Base-by-base conservation (phyloP, 2,113 vertebrate species). In the Thermophis baileyi region DNA sequence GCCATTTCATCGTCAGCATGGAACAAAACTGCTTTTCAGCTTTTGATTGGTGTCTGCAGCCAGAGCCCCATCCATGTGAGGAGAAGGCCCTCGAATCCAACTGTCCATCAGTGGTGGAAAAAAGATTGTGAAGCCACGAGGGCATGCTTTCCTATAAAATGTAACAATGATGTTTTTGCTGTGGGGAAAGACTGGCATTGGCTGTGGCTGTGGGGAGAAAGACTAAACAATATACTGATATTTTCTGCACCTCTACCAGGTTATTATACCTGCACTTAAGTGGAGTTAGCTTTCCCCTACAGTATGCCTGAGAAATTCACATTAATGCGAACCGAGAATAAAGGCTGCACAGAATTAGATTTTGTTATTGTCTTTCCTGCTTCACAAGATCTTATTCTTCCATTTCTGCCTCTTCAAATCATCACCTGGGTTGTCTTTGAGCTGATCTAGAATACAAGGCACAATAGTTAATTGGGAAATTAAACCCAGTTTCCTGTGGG, bases 171-270 rank as follows among this genome's bases (percentile, higher is more conserved):
- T 55, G 88, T 12, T 24, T 22, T n/a, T 0, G 0, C 24, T 6
- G 12, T 1, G 1, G 54, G 85, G 89, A 93, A 85, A 85, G 20
- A 54, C 40, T 49, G 51, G 87, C 1, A 0, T 9, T 9, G 0
- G 90, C 89, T 18, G 89, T 85, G 49, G 55, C 1, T 10, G 89
- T 55, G 90, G n/a, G 4, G 49, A 7, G 49, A 88, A 35, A 0
- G 0, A 81, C 89, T 88, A 0, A 8, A 6, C 11, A 90, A 91
- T 88, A 55, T 24, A 0, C 27, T 1, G 12, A 0, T 22, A 1
- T 9, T 47, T 51, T 6, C 89, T 18, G 35, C 1, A 35, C 2
- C 22, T 49, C 22, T 1, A 11, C 0, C 0, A 3, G 46, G 18
- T 24, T 30, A 69, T 89, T 16, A 16, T 9, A 8, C 3, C 89